A percentile compares a stretch with the other conserved stretches of the same genome.
phyloP scores from a whole-genome alignment of 1,140 invertebrate genomes.

The Zaprionus nigranus region DNA sequence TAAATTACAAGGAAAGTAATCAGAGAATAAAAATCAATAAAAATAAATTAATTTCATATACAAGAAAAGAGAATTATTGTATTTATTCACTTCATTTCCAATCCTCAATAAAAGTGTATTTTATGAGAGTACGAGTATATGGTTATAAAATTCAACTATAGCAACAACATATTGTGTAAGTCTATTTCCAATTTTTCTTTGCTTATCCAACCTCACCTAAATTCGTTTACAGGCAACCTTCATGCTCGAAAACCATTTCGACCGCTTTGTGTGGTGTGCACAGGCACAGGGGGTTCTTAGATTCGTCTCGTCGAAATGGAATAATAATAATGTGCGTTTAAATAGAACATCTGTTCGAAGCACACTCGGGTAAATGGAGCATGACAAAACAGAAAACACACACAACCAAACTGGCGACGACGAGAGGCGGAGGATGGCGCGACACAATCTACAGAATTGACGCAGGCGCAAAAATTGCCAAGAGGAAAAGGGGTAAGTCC shows the following conservation, averaged over 20 bases:
- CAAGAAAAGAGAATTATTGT: too few species aligned
- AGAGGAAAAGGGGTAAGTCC: slow-evolving; percentile 55
- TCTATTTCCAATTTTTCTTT: too few species aligned
- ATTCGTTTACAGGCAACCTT: not conserved
- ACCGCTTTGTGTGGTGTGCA: slow-evolving; percentile 56
- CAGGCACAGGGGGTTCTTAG: slow-evolving; percentile 47
- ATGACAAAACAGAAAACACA: slow-evolving; percentile 84
- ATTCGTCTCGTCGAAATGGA: slow-evolving; percentile 77
- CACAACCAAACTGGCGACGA: slow-evolving; percentile 34
- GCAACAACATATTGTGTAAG: too few species aligned
- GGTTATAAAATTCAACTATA: too few species aligned
- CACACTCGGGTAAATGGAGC: slow-evolving; percentile 84
- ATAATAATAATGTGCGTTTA: slow-evolving; percentile 84
- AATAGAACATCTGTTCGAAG: slow-evolving; percentile 84
- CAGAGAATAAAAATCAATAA: too few species aligned
- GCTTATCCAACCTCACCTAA: not conserved
- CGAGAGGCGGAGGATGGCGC: slow-evolving; percentile 16
- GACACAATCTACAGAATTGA: slow-evolving; percentile 33
- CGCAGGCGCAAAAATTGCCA: slow-evolving; percentile 49
- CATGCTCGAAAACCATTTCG: not conserved
- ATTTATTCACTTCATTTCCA: too few species aligned
- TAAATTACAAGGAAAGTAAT: too few species aligned
- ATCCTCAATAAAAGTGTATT: too few species aligned
- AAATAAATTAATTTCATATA: too few species aligned
- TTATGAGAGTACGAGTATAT: too few species aligned